These are phyloP conservation scores for Heterochromis multidens DNA, from an alignment of 2,113 vertebrate genomes.

Conservation along the genomic window DNA sequence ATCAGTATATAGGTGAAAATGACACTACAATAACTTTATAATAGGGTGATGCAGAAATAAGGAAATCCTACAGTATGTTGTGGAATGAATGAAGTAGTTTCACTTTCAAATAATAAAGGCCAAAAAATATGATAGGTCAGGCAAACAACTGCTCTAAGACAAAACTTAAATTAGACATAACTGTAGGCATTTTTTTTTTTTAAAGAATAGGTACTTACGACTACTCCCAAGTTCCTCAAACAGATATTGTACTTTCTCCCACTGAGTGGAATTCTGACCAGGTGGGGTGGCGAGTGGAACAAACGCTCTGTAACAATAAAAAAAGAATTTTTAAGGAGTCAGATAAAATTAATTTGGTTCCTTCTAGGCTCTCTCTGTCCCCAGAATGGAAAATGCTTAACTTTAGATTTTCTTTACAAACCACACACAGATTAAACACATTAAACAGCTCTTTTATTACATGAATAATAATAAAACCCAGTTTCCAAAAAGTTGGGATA, in stretches of 20 bases:
- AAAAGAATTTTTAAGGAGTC: not conserved
- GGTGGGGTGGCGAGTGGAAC: conserved; percentile 84
- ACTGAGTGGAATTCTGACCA: conserved; percentile 90
- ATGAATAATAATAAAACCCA: not conserved
- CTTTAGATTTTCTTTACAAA: too few relatives aligned
- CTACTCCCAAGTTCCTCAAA: conserved; percentile 94
- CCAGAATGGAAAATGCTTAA: too few relatives aligned
- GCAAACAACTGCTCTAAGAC: not conserved
- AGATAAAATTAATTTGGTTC: not conserved
- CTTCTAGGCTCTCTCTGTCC: not conserved
- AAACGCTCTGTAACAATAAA: conserved; percentile 82
- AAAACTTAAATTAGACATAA: not conserved
- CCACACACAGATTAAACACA: not conserved
- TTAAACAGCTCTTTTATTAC: not conserved
- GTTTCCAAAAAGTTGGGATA: not conserved
- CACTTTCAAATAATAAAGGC: not conserved
- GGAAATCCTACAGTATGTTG: not conserved
- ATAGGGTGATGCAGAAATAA: not conserved
- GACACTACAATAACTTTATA: not conserved
- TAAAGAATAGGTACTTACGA: conserved; percentile 80
- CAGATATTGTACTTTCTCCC: conserved; percentile 92
- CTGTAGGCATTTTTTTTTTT: not conserved
- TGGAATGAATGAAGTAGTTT: not conserved
- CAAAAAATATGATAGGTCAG: not conserved
- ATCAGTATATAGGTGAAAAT: not conserved